A percentile compares a stretch with the other conserved stretches of the same genome.
phyloP scores from a whole-genome alignment of 2,888 invertebrate species.

The Thalpophila matura region DNA sequence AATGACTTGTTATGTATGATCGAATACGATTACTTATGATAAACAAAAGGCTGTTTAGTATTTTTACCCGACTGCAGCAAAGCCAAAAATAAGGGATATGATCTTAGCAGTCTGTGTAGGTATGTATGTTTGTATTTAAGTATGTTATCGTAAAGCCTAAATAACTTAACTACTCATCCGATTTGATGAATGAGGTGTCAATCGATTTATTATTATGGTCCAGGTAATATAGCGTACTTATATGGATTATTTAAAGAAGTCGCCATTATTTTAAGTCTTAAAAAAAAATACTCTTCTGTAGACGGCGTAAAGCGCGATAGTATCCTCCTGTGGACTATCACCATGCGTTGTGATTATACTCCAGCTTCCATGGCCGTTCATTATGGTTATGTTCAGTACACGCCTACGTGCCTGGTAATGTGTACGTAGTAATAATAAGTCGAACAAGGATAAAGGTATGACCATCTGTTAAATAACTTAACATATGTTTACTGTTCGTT shows the following conservation, averaged over 20 bases:
- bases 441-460: constrained; percentile 5
- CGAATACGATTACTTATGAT: constrained; percentile 1
- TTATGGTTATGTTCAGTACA: background rate
- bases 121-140: too few relatives aligned
- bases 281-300: background rate
- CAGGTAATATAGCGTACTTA: too few relatives aligned
- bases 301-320: background rate
- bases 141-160: too few relatives aligned
- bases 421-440: constrained; percentile 4
- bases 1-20: constrained; percentile 19
- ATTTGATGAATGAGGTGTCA: too few relatives aligned
- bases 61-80: too few relatives aligned
- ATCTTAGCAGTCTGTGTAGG: too few relatives aligned
- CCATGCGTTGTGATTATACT: background rate
- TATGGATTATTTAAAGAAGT: too few relatives aligned
- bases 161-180: too few relatives aligned
- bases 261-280: too few relatives aligned
- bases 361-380: background rate
- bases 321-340: background rate
- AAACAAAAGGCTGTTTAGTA: constrained; percentile 1
- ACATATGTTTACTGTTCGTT: constrained; percentile 20
- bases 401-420: background rate
- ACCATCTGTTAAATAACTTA: constrained; percentile 22
- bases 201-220: too few relatives aligned
- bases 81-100: too few relatives aligned